A percentile compares a stretch with the other conserved stretches of the same genome.
phyloP scores from a whole-genome alignment of 2,888 invertebrate genomes.

The Frankliniella fusca region DNA sequence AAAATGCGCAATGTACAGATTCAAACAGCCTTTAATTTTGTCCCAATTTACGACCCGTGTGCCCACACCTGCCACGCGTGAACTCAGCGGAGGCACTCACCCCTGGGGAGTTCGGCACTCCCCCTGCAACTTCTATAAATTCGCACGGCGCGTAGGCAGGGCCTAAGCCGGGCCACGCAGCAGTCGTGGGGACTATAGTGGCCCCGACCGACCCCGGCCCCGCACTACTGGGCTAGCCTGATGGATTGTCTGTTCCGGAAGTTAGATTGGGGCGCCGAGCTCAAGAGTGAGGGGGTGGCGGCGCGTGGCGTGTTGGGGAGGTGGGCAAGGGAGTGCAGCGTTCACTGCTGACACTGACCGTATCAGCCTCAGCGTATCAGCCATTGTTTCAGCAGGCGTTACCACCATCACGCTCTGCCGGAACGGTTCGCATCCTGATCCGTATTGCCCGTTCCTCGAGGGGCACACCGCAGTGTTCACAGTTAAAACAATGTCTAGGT shows the following conservation, averaged over 20 bases:
- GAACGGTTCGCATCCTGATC: background rate
- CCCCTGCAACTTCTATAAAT: background rate
- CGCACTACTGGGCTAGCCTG: background rate
- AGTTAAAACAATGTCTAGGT: too few relatives aligned
- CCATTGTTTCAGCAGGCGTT: background rate
- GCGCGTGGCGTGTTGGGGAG: background rate
- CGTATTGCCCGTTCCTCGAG: too few relatives aligned
- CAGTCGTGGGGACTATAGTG: too few relatives aligned
- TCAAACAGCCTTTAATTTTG: too few relatives aligned
- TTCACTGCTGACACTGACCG: too few relatives aligned
- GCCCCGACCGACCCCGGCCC: background rate
- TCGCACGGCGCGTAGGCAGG: background rate
- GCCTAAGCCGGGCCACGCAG: background rate
- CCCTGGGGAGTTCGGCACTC: too few relatives aligned
- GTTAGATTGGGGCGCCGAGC: conserved; percentile 3
- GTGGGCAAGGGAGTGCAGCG: background rate
- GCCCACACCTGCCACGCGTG: too few relatives aligned
- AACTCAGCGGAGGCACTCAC: too few relatives aligned
- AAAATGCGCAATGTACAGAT: too few relatives aligned
- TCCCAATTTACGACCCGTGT: too few relatives aligned
- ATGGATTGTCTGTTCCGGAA: conserved; percentile 13
- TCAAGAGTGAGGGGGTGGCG: background rate
- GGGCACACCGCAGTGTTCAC: too few relatives aligned
- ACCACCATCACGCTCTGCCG: background rate
- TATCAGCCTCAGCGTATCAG: background rate